phyloP scores from a whole-genome alignment of 2,888 invertebrate genomes.

The Pseudanteris insignis region DNA sequence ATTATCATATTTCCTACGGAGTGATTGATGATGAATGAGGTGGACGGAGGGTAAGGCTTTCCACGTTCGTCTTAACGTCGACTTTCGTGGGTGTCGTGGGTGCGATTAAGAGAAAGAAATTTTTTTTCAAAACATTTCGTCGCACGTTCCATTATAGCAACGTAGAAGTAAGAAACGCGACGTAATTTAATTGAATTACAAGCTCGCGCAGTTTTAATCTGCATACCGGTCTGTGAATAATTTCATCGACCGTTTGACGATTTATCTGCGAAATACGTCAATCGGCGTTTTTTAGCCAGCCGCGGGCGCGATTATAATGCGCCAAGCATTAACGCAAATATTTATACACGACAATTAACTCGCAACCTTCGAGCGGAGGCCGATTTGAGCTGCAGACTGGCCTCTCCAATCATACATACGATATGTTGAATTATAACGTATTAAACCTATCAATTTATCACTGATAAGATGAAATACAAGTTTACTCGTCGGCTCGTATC shows the following conservation, averaged over 20 bases:
- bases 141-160: constrained; percentile 24
- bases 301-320: constrained; percentile 25
- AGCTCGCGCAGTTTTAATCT: constrained; percentile 28
- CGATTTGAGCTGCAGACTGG: no score
- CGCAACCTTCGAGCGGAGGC: constrained; percentile 26
- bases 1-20: constrained; percentile 35
- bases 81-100: constrained; percentile 10
- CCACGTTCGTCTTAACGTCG: no score
- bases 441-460: constrained; percentile 41
- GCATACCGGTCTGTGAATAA: constrained; percentile 34
- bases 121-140: no score
- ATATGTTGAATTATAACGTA: constrained; percentile 36
- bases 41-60: constrained; percentile 17
- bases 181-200: constrained; percentile 39
- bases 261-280: constrained; percentile 28
- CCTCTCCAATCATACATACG: constrained; percentile 26
- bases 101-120: constrained; percentile 5
- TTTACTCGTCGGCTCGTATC: constrained; percentile 18
- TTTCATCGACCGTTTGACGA: constrained; percentile 20
- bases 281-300: constrained; percentile 18
- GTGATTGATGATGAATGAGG: constrained; percentile 30
- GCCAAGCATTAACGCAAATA: constrained; percentile 36
- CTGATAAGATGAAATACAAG: constrained; percentile 44
- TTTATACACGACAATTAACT: constrained; percentile 39
- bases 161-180: constrained; percentile 19